These are phyloP conservation scores for Girardia tigrina DNA, from an alignment of 2,888 invertebrate species.

Conservation along the genomic window DNA sequence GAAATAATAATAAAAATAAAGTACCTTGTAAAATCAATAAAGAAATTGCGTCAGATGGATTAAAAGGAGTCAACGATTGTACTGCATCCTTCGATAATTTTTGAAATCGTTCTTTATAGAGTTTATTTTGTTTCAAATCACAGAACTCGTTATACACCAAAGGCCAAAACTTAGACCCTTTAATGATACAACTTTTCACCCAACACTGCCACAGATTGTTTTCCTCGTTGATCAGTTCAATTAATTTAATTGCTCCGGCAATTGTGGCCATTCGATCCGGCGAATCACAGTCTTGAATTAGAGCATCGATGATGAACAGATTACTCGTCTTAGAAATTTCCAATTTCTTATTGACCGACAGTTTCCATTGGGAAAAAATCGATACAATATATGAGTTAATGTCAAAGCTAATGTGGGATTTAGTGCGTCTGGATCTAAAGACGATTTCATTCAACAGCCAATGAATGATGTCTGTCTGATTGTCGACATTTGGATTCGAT, in stretches of 20 bases:
- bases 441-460: background rate
- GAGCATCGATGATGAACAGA: conserved; percentile 2
- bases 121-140: background rate
- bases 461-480: background rate
- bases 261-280: background rate
- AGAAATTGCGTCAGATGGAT: conserved; percentile 19
- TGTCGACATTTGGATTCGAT: background rate
- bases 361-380: background rate
- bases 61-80: background rate
- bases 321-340: background rate
- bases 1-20: background rate
- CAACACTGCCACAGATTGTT: conserved; percentile 7
- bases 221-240: background rate
- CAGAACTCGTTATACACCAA: background rate
- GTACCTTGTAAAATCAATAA: background rate
- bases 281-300: background rate
- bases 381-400: background rate
- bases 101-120: background rate
- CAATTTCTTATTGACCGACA: background rate
- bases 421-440: background rate
- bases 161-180: background rate
- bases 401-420: background rate
- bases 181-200: background rate
- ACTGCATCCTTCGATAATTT: background rate
- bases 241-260: background rate